phyloP scores from a whole-genome alignment of 2,888 invertebrate genomes.

The Diaphora mendica region DNA sequence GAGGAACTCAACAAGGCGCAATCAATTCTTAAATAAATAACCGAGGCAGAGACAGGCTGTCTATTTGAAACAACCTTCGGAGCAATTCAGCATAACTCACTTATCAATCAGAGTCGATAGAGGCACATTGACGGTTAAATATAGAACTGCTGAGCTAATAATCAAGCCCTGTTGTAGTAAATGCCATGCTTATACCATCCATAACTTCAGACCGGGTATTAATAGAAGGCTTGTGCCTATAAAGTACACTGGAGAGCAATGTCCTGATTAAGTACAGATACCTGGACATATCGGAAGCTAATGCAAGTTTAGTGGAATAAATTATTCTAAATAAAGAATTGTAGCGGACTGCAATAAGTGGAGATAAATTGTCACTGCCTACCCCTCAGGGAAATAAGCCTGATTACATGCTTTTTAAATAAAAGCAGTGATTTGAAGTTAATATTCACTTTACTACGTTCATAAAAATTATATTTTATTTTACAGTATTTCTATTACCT shows the following conservation, averaged over 20 bases:
- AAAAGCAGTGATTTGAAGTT: too few species aligned
- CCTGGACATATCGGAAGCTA: background rate
- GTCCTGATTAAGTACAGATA: background rate
- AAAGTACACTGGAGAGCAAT: background rate
- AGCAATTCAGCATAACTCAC: slow-evolving; percentile 2
- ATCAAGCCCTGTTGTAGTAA: background rate
- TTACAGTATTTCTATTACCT: too few species aligned
- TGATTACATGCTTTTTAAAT: too few species aligned
- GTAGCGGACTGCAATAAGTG: too few species aligned
- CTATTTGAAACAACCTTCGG: slow-evolving; percentile 16
- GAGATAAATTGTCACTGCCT: too few species aligned
- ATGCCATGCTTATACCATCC: background rate
- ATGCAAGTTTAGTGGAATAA: background rate
- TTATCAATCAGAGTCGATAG: slow-evolving; percentile 14
- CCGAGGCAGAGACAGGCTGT: slow-evolving; percentile 12
- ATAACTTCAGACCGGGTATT: background rate
- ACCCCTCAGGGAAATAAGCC: too few species aligned
- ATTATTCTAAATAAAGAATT: background rate
- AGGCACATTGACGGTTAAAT: background rate
- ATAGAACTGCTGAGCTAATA: background rate
- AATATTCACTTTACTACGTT: too few species aligned
- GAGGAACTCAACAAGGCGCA: slow-evolving; percentile 28
- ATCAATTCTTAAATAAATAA: slow-evolving; percentile 31
- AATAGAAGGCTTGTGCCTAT: background rate
- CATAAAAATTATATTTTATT: too few species aligned